Base-by-base conservation (phyloP, 2,888 invertebrate genomes). In the Athetis lepigone region DNA sequence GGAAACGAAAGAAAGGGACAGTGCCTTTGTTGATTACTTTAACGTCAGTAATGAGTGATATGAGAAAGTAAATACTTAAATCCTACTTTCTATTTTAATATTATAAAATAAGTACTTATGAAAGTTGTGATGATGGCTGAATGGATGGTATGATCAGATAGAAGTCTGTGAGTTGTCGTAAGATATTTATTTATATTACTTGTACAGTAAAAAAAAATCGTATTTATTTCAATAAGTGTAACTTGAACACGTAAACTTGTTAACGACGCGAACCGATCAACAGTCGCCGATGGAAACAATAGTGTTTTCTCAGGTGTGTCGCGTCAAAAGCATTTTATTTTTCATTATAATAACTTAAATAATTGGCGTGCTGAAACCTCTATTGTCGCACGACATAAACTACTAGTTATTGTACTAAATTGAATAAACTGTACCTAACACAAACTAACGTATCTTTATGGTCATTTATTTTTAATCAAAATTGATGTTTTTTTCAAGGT, bases 301-400 rank as follows among this genome's bases (percentile, higher is more conserved):
- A 47, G 62, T 79, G 79, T 80, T 79, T 73, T 64, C 59, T 47
- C 81, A 80, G 75, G 63, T 79, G 67, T 70, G 59, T 57, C 58
- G 49, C 62, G 52, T 52, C 67, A 60, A 54, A 70, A 72, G 52
- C 42, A 54, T 61, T 58, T 70, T 72, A 57, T 67, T 65, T 68
- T 59, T 36, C 9, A 60, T 37, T 45, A 39, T 56, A 49, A 46
- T 50, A 58, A 57, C 39, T 59, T 65, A 47, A 29, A 68, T 59
- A 64, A 68, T 57, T 59, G 36, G 19, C 16, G 21, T 45, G 29
- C 58, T 16, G 37, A 33, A 69, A 64, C 65, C 4, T 4, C 33
- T 11, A 52, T 18, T 21, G 11, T 9, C 11, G 37, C 4, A 23
- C 16, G 16, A 69, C 37, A 29, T 6, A 21, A 23, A 65, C 51